Evolutionary conservation across 1,140 invertebrate species (phyloP), one percentile per base, ranked within the genome.

Genomic region (Plutomurus gul): DNA sequence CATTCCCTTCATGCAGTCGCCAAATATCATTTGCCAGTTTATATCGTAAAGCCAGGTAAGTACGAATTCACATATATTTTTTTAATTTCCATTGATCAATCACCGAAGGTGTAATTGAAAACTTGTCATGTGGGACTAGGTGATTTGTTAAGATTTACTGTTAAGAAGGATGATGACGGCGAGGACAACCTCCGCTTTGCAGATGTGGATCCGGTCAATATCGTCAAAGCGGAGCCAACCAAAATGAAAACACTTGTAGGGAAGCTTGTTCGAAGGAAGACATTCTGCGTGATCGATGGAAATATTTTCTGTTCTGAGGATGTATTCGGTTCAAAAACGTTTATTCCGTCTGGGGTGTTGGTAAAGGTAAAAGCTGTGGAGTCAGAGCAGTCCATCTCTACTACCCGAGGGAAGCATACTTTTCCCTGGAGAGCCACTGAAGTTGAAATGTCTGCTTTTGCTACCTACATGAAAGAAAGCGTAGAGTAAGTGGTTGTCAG

Each of bases 391-490:
- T 8, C 39, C 2, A 33, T 49, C 18, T 20, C 0, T 11, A 18
- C 25, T 18, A 11, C 36, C 3, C 25, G 30, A 40, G 70, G 36
- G 5, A 13, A 6, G 0, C 39, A 11, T 56, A 30, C n/a, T 2
- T 75, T 73, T 40, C 1, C 47, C 1, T 82, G 81, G 81, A 76
- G 81, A 51, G 81, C 81, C 0, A n/a, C 79, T 16, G 33, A 36
- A 37, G 70, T 82, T 0, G 0, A 5, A 1, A 39, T 36, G 10
- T 76, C 81, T 2, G n/a, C 40, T 39, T 78, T 76, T 65, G 20
- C 36, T 4, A 75, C n/a, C 4, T 79, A 75, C 39, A 71, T 47
- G 25, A 37, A n/a, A 33, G 13, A 18, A 7, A 18, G 30, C 20
- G 46, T 13, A 3, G 30, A 25, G 77, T 78, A 73, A 74, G 49